Percentiles rank a stretch among this genome's conserved stretches.
phyloP scores from a whole-genome alignment of 1,140 invertebrate genomes.

The Micrasema longulum region DNA sequence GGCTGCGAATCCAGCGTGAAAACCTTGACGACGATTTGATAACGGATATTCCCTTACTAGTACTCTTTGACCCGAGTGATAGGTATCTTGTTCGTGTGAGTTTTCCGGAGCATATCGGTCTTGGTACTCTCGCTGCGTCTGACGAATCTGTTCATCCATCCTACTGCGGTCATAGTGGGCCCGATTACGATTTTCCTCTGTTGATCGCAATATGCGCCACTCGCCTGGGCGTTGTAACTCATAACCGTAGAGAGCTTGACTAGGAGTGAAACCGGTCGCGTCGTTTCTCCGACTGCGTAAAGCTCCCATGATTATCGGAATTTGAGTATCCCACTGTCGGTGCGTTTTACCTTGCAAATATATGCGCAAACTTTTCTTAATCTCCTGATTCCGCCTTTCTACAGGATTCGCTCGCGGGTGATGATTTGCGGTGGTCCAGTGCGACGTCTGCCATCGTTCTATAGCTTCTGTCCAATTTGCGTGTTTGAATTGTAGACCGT shows the following conservation, averaged over 20 bases:
- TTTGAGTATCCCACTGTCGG: background rate
- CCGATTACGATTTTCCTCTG: background rate
- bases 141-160: background rate
- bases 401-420: slow-evolving; percentile 1
- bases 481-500: slow-evolving; percentile 13
- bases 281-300: slow-evolving; percentile 2
- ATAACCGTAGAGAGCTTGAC: slow-evolving; percentile 9
- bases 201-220: background rate
- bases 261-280: slow-evolving; percentile 13
- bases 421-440: slow-evolving; percentile 31
- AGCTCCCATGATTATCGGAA: background rate
- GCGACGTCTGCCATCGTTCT: background rate
- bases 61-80: background rate
- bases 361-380: slow-evolving; percentile 15
- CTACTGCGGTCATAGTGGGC: background rate
- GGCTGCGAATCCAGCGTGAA: slow-evolving; percentile 2
- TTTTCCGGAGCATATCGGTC: background rate
- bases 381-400: slow-evolving; percentile 27
- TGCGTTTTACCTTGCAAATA: background rate
- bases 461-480: background rate
- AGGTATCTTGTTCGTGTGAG: background rate
- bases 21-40: background rate
- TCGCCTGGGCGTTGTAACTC: background rate
- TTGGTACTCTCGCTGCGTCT: background rate
- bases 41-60: slow-evolving; percentile 3